Evolutionary conservation across 2,113 vertebrate species (phyloP).

Genomic region (Cacatua alba): DNA sequence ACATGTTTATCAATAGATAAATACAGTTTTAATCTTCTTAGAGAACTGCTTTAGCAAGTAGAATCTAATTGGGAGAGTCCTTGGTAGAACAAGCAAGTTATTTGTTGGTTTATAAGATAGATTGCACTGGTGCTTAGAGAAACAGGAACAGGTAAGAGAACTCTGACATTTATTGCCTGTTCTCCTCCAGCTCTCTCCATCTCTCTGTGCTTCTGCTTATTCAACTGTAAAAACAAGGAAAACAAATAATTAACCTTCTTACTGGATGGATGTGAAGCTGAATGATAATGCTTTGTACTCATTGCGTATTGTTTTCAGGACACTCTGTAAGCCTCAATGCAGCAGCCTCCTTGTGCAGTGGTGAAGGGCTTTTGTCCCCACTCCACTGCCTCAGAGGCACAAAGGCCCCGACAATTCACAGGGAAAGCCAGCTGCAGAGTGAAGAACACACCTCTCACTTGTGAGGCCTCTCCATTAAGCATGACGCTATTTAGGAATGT

Average conservation of each 20-base stretch:
- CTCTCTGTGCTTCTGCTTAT: conserved; percentile 38
- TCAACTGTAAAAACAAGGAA: conserved; percentile 52
- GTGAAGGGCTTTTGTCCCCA: not conserved
- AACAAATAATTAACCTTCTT: conserved; percentile 63
- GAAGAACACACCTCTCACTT: not conserved
- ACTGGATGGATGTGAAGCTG: not conserved
- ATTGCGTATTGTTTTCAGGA: not conserved
- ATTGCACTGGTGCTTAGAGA: not conserved
- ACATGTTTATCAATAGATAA: conserved; percentile 18
- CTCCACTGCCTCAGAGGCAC: not conserved
- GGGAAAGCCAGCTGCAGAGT: not conserved
- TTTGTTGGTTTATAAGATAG: not conserved
- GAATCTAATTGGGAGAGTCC: conserved; percentile 19
- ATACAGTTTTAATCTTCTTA: conserved; percentile 14
- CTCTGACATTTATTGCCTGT: conserved; percentile 44
- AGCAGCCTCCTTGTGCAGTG: not conserved
- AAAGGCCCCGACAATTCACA: not conserved
- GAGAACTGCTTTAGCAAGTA: not conserved
- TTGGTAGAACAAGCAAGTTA: conserved; percentile 6
- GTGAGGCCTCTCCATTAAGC: not conserved
- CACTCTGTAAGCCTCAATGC: not conserved
- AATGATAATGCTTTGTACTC: conserved; percentile 21
- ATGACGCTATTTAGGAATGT: not conserved
- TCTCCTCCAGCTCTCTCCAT: conserved; percentile 17
- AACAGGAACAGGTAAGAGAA: conserved; percentile 17